Base-by-base conservation (phyloP, 2,888 invertebrate species). In the Conistra vaccinii region DNA sequence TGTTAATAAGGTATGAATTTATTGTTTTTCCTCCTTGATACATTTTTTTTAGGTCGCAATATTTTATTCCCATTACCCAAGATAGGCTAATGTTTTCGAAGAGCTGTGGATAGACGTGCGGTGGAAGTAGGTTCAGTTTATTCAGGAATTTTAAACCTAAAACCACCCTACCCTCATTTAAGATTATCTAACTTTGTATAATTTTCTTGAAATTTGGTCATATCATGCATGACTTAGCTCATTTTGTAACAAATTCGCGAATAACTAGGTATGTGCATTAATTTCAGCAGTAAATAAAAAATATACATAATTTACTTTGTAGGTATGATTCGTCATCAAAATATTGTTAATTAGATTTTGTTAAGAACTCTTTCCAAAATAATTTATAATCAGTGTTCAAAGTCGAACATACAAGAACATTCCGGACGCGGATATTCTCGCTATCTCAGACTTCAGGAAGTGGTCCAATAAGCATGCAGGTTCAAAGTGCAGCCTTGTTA, bases 1-100 rank as follows among this genome's bases (percentile, higher is more conserved):
- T 85, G 92, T 97, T 2, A 95, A 92, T 85, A 96, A 96, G 94
- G 97, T 97, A 83, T 87, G 90, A 74, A n/a, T n/a, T n/a, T n/a
- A n/a, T 61, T 55, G 4, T 48, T 53, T 20, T 14, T 66, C 4
- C 39, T 29, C 3, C 45, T 32, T 1, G 2, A 2, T n/a, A 12
- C 12, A 12, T 5, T 14, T 61, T 62, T 55, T 62, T 12, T 29
- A 17, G 17, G 12, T 63, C 1, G 10, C 23, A 35, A 35, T 35
- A 20, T 32, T n/a, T 53, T 6, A 12, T 20, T 1, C 26, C 7
- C 4, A 29, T 14, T 29, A 4, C 2, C 20, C 14, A 29, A 29
- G 23, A 14, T 0, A 7, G 12, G 3, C 4, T 63, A 23, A 29
- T 29, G 20, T 26, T 62, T 39, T 62, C 5, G 35, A 39, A 42